Evolutionary conservation across 2,888 invertebrate species (phyloP), one percentile per base, ranked within the genome.

Genomic region (Priocnemis perturbator): DNA sequence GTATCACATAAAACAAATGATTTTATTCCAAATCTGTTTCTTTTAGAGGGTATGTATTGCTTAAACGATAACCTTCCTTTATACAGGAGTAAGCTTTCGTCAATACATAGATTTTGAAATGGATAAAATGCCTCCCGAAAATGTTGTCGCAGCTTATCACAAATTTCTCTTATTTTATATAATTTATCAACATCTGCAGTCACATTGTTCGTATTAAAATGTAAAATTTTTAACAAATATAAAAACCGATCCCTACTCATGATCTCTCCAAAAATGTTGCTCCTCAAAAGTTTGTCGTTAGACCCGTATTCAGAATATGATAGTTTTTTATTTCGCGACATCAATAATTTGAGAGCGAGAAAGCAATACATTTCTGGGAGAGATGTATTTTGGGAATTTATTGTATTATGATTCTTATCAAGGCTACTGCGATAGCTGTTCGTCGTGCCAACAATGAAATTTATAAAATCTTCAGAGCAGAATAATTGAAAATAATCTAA

Each of bases 11-110:
- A 4, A 21, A 67, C 3, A 5, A 62, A 56, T 7, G 62, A 58
- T 23, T 58, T 67, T 15, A 67, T 62, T 0, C 62, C 67, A 62
- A 67, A 62, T 37, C 50, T 61, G 9, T 57, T 64, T 11, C 58
- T 9, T 55, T 63, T 56, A 0, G 62, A 62, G 2, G 60, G 62
- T 37, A 64, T 58, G 17, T 47, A 57, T 30, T 57, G 56, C 48
- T 50, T 57, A 23, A 58, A 59, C 14, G 58, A 60, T 11, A 65
- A 20, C 9, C 55, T 19, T 3, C 48, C 64, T 48, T 57, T 44
- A 20, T 26, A 57, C 20, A 57, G 17, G 11, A 44, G n/a, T 19
- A 57, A 20, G 44, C 57, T 57, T 17, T 57, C 57, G 30, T 57
- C 44, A 17, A 57, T 57, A 17, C 57, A 37, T 11, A 57, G 19